A percentile compares a stretch with the other conserved stretches of the same genome.
Conservation (phyloP, 2,888 invertebrate species). For the Auanema sp. region DNA sequence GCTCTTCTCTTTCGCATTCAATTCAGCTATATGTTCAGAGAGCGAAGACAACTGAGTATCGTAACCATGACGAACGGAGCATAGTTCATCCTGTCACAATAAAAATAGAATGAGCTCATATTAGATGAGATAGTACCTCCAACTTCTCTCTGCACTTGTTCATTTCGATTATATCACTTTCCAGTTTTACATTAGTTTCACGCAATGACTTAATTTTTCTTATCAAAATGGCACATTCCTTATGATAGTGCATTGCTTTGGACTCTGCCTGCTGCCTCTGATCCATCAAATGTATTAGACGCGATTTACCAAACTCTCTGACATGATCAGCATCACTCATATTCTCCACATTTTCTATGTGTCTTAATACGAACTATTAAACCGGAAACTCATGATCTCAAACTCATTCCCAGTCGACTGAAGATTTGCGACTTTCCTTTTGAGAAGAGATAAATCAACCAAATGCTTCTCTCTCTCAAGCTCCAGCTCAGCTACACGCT, state of each 20-base stretch:
- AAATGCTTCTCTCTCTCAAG: constrained; percentile 31
- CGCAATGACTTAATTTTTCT: neutral
- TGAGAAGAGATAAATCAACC: constrained; percentile 33
- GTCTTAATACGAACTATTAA: neutral
- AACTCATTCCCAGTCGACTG: neutral
- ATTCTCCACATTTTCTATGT: neutral
- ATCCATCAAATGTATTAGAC: constrained; percentile 27
- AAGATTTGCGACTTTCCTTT: constrained; percentile 15
- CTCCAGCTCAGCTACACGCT: constrained; percentile 21
- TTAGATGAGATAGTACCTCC: too few relatives aligned
- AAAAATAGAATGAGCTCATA: too few relatives aligned
- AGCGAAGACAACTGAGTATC: constrained; percentile 77
- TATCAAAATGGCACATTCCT: constrained; percentile 26
- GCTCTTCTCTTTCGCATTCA: constrained; percentile 75
- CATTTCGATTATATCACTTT: neutral
- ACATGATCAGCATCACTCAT: constrained; percentile 24
- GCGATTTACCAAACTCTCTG: constrained; percentile 31
- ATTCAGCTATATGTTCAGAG: constrained; percentile 78
- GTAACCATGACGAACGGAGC: constrained; percentile 73
- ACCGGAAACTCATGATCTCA: neutral
- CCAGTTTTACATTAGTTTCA: neutral
- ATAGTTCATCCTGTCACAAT: constrained; percentile 73
- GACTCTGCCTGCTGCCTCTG: constrained; percentile 36
- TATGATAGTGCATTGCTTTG: constrained; percentile 41
- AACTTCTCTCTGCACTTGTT: too few relatives aligned